Base-by-base conservation (phyloP, 2,888 invertebrate genomes). In the Oscheius onirici region DNA sequence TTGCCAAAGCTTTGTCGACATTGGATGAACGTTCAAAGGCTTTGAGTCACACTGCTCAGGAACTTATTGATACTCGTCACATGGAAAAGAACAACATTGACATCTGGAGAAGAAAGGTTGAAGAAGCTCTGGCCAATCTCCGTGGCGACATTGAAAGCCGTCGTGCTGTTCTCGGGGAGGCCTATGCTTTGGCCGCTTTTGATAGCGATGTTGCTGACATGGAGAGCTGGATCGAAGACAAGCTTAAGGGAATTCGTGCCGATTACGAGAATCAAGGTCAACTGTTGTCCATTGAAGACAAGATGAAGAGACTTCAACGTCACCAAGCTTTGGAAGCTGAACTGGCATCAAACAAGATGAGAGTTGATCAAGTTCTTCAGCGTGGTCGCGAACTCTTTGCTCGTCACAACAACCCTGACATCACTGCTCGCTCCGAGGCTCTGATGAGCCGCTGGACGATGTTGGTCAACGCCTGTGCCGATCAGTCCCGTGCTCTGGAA, bases 231-330 rank as follows among this genome's bases (percentile, higher is more conserved):
- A 88, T 90, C 52, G 89, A 88, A 73, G 90, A 90, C 69, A 89
- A 88, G 75, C 81, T 88, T 75, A 88, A 88, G 74, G 74, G 69
- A 52, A 72, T 79, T 24, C 90, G 95, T 8, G 92, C 93, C 73
- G 92, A 93, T 0, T 93, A 94, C 8, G 92, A 91, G 76, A 91
- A 91, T 70, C 91, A 91, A 26, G 93, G 93, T 86, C 93, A 93
- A 6, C 92, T 92, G 0, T 92, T 92, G 85, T 90, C 90, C 75
- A 90, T 97, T 2, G 95, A 96, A 86, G 96, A 95, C 85, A 97
- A 97, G 89, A 95, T 97, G 82, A 94, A 95, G 89, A 93, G 94
- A 86, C 89, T 96, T 41, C 94, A 95, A 88, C 95, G 95, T 88
- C 95, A 95, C 88, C 78, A 75, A 89, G 94, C 95, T 0, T 94